These are phyloP conservation scores for Rugalucina vietnamica DNA, from an alignment of 2,888 invertebrate genomes.

Conservation along the genomic window DNA sequence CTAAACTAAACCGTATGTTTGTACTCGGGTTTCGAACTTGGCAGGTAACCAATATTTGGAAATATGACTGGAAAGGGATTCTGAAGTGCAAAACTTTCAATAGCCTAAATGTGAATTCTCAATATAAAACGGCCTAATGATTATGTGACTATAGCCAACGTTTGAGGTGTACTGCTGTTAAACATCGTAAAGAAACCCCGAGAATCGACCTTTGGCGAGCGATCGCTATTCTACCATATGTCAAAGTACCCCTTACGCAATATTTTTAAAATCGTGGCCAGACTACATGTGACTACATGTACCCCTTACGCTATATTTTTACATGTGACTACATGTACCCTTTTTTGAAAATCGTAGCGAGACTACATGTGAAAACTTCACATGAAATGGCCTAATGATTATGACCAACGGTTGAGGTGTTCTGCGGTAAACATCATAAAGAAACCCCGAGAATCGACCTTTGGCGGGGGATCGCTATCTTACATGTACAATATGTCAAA, in stretches of 20 bases:
- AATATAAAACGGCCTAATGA: background rate
- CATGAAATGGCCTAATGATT: background rate
- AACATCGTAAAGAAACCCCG: background rate
- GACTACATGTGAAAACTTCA: background rate
- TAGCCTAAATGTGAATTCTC: background rate
- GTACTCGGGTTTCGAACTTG: slow-evolving; percentile 6
- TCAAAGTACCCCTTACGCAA: slow-evolving; percentile 32
- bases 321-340: background rate
- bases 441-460: background rate
- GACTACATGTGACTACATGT: slow-evolving; percentile 3
- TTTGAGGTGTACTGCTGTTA: too few species aligned
- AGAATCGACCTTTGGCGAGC: background rate
- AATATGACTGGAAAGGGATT: background rate
- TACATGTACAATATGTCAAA: slow-evolving; percentile 31
- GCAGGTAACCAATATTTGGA: slow-evolving; percentile 3
- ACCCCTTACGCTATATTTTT: background rate
- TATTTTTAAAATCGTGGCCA: slow-evolving; percentile 28
- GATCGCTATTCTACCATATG: slow-evolving; percentile 5
- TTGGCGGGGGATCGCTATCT: background rate
- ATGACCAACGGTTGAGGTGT: too few species aligned
- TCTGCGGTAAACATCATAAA: background rate
- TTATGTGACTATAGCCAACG: too few species aligned
- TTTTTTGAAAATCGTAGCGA: background rate
- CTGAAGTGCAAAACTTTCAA: background rate
- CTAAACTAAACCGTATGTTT: slow-evolving; percentile 22